Conservation (phyloP, 2,797 vertebrate genomes). For the Urosaurus nigricauda region DNA sequence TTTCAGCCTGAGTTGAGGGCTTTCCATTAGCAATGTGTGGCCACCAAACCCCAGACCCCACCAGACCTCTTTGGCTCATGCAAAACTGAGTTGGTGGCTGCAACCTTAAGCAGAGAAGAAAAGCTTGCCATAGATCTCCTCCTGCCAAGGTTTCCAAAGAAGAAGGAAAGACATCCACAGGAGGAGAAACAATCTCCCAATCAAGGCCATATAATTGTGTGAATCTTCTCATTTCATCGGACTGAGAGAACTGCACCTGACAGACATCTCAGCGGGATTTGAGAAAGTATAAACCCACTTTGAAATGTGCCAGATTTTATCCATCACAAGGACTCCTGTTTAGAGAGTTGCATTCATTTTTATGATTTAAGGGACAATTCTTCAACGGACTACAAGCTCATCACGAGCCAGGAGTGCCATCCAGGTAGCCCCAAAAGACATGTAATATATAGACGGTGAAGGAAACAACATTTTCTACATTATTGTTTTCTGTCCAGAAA, state of each 20-base stretch:
- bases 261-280: constrained; percentile 40
- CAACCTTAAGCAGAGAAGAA: neutral
- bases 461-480: too few species aligned
- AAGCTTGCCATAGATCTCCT: fast-evolving
- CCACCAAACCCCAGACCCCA: neutral
- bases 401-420: too few species aligned
- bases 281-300: neutral
- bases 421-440: neutral
- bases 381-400: neutral
- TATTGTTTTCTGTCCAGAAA: too few species aligned
- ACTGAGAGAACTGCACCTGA: constrained; percentile 27
- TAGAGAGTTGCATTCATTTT: neutral
- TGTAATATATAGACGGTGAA: neutral
- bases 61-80: neutral
- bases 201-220: constrained; percentile 44
- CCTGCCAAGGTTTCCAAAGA: neutral
- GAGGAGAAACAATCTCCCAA: neutral
- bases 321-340: neutral
- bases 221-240: constrained; percentile 52
- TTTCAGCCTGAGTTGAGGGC: too few species aligned
- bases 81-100: neutral
- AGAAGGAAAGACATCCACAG: neutral
- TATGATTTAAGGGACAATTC: neutral
- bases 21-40: neutral
- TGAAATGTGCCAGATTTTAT: neutral